phyloP scores from a whole-genome alignment of 2,797 vertebrate genomes.

The Xenops minutus region DNA sequence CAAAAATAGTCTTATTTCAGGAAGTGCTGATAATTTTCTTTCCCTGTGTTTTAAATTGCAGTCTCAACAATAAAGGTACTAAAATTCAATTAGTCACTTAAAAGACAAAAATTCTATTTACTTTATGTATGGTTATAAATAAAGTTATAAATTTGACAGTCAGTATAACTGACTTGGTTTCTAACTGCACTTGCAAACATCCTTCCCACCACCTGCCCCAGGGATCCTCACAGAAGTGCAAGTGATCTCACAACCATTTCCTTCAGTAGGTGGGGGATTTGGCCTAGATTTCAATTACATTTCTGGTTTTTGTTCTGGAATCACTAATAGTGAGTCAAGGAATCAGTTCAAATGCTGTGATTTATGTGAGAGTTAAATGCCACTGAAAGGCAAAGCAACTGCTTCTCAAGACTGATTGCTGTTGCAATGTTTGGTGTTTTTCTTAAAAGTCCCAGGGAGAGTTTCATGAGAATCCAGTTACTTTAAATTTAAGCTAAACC shows the following conservation, averaged over 20 bases:
- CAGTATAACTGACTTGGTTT: not conserved
- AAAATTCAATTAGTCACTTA: not conserved
- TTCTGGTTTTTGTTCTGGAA: constrained; percentile 31
- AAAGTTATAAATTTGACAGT: not conserved
- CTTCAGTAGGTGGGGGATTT: constrained; percentile 18
- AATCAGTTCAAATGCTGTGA: constrained; percentile 9
- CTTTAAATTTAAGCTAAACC: constrained; percentile 28
- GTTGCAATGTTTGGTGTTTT: constrained; percentile 19
- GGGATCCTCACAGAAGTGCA: not conserved
- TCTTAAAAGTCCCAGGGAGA: constrained; percentile 45
- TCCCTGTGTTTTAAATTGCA: not conserved
- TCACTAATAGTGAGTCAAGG: constrained; percentile 24
- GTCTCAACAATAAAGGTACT: not conserved
- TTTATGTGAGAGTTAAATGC: constrained; percentile 51
- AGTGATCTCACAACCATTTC: constrained; percentile 37
- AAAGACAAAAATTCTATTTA: not conserved
- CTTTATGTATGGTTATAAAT: not conserved
- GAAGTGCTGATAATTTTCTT: not conserved
- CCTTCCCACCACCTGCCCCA: not conserved
- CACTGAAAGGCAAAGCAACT: constrained; percentile 40
- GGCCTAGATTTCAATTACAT: constrained; percentile 24
- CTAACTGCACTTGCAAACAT: not conserved
- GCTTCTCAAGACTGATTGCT: constrained; percentile 31
- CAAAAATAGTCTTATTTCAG: not conserved
- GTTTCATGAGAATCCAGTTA: constrained; percentile 47